Evolutionary conservation across 2,888 invertebrate species (phyloP).

Genomic region (Lasioglossum morio): DNA sequence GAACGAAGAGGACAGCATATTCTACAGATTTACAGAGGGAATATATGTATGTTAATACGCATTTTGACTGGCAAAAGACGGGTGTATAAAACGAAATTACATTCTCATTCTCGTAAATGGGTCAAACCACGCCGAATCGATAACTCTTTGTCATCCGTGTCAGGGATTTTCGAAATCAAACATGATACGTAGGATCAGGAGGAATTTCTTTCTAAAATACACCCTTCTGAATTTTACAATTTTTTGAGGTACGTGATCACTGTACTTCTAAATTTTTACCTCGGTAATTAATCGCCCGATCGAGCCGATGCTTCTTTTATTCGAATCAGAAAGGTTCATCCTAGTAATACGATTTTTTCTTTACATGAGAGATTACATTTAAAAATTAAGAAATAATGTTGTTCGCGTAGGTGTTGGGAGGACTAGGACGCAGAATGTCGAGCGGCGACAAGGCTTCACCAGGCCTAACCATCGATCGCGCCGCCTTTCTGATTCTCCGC

Average conservation of each 20-base stretch:
- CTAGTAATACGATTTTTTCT: not conserved
- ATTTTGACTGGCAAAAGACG: not conserved
- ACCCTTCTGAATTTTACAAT: no score
- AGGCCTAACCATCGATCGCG: constrained; percentile 93
- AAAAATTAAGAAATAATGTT: not conserved
- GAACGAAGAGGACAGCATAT: not conserved
- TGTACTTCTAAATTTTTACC: not conserved
- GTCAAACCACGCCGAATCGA: not conserved
- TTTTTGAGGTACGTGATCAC: no score
- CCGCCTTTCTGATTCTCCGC: constrained; percentile 93
- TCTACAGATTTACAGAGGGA: no score
- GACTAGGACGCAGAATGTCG: constrained; percentile 81
- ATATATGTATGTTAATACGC: not conserved
- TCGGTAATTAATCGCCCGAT: not conserved
- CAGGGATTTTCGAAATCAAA: not conserved
- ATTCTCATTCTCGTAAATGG: not conserved
- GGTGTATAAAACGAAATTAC: not conserved
- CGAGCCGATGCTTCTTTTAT: not conserved
- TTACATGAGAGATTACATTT: no score
- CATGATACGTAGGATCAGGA: not conserved
- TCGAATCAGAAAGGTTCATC: not conserved
- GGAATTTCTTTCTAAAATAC: not conserved
- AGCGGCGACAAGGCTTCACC: constrained; percentile 86
- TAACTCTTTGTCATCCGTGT: not conserved
- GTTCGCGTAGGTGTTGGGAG: constrained; percentile 74